Conservation (phyloP, 2,797 vertebrate species). For the Enteromius fasciolatus region DNA sequence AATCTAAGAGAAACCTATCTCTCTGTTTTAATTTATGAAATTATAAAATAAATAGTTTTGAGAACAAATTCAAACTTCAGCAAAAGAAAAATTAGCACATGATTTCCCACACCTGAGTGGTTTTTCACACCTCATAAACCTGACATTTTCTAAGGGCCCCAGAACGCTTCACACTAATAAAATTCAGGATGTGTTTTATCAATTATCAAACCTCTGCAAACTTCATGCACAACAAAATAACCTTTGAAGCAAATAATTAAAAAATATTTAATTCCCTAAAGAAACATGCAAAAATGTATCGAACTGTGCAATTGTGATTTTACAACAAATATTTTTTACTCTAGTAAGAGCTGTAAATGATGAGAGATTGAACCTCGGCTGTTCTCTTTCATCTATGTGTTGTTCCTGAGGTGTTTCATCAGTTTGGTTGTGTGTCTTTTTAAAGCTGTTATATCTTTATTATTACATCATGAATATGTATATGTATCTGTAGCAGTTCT, state of each 20-base stretch:
- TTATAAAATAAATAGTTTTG: constrained; percentile 17
- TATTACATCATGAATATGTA: background rate
- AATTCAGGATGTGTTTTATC: constrained; percentile 4
- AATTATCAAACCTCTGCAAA: constrained; percentile 22
- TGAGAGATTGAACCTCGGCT: background rate
- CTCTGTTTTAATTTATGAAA: background rate
- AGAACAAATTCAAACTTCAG: background rate
- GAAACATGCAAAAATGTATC: constrained; percentile 4
- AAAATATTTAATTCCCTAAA: background rate
- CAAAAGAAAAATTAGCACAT: constrained; percentile 19
- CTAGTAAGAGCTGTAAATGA: background rate
- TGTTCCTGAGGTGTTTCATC: background rate
- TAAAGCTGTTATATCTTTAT: background rate
- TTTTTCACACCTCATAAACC: constrained; percentile 29
- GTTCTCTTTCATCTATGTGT: background rate
- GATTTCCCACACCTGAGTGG: constrained; percentile 14
- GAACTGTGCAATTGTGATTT: background rate
- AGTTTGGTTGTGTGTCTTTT: background rate
- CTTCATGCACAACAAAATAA: constrained; percentile 4
- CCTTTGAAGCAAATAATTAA: background rate
- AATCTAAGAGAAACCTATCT: background rate
- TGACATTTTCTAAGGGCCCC: background rate
- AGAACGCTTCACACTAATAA: constrained; percentile 4
- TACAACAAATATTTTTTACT: background rate
- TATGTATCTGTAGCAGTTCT: too few relatives aligned